Percentiles rank a stretch among this genome's conserved stretches.
Conservation (phyloP, 2,797 vertebrate species). For the Okamejei kenojei region DNA sequence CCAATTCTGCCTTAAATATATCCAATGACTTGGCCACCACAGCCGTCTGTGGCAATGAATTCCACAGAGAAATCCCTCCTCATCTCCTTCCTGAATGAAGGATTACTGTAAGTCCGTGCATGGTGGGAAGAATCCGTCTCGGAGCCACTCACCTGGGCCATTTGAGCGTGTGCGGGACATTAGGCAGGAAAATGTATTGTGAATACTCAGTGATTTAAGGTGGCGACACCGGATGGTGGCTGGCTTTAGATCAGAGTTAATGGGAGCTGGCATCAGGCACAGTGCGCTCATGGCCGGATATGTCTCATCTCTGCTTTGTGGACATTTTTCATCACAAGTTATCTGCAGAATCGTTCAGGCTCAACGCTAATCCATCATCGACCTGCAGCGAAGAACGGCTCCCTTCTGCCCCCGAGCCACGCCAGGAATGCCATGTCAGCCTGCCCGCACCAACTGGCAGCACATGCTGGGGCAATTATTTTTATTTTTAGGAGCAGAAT, state of each 20-base stretch:
- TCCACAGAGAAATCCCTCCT: too few species aligned
- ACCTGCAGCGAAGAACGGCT: neutral
- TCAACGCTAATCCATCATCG: slow-evolving; percentile 5
- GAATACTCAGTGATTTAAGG: neutral
- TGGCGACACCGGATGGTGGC: neutral
- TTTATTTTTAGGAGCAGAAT: too few species aligned
- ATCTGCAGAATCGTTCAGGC: neutral
- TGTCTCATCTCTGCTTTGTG: neutral
- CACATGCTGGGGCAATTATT: neutral
- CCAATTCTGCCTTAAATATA: too few species aligned
- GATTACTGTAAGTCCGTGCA: neutral
- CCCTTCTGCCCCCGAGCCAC: neutral
- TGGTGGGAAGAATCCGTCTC: neutral
- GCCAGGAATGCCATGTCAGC: neutral
- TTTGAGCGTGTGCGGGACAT: neutral
- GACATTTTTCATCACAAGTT: slow-evolving; percentile 22
- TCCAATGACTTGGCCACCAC: too few species aligned
- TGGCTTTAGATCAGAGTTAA: neutral
- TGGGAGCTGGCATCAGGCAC: neutral
- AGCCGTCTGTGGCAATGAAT: too few species aligned
- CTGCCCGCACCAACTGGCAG: too few species aligned
- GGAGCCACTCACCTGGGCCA: neutral
- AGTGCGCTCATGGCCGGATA: neutral
- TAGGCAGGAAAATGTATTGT: neutral
- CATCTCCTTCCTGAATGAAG: neutral